Evolutionary conservation across 37 sponge, comb jelly and placozoan genomes (phyloP).

Genomic region (Ianthella basta): DNA sequence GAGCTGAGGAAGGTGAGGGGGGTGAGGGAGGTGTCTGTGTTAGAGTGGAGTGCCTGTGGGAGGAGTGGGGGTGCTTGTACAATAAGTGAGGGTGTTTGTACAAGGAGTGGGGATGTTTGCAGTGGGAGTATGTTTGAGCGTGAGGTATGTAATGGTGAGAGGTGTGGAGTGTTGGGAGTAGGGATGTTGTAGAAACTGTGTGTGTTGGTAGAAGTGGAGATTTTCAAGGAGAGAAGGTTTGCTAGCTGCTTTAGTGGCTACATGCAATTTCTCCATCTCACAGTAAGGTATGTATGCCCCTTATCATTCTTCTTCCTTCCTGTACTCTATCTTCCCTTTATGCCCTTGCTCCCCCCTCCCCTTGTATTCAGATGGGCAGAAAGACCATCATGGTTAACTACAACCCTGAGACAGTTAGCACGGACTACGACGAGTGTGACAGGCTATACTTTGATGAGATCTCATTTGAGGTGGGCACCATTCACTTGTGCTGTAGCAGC

Average conservation of each 20-base stretch:
- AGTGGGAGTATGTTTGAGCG: neutral
- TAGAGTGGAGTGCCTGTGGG: neutral
- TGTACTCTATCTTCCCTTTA: too few species aligned
- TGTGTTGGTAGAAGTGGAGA: neutral
- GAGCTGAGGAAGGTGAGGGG: conserved; percentile 82
- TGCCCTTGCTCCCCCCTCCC: too few species aligned
- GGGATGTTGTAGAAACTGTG: neutral
- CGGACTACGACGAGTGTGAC: conserved; percentile 98
- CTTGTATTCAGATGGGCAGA: conserved; percentile 50
- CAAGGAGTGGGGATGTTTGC: neutral
- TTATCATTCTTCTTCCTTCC: too few species aligned
- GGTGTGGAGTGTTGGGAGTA: neutral
- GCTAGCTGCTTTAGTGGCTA: too few species aligned
- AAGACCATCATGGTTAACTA: conserved; percentile 89
- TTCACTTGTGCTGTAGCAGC: too few species aligned
- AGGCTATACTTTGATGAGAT: conserved; percentile 98
- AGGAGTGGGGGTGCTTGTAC: neutral
- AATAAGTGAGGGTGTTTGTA: neutral
- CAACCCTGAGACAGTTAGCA: conserved; percentile 96
- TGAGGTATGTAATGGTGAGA: neutral
- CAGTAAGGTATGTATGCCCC: too few species aligned
- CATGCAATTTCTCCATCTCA: too few species aligned
- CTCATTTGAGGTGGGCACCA: conserved; percentile 82
- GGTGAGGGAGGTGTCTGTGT: neutral
- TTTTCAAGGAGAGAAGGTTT: too few species aligned